phyloP scores from a whole-genome alignment of 2,888 invertebrate species.

The Drosophila fulvimacula region DNA sequence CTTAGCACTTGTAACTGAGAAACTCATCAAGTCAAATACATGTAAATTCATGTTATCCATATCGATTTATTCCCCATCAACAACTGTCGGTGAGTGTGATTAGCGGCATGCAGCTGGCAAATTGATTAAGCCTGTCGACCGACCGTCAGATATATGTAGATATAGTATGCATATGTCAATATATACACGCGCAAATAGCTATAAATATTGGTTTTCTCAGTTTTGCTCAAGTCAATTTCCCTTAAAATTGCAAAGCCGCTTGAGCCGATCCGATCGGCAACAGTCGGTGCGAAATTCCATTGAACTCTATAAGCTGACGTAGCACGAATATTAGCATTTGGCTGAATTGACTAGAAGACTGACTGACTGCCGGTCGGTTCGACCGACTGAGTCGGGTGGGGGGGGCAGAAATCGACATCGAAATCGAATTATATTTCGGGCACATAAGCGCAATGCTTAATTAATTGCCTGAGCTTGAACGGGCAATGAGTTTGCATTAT shows the following conservation, averaged over 20 bases:
- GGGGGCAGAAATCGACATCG: constrained; percentile 27
- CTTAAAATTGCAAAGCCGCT: constrained; percentile 9
- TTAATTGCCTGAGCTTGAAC: constrained; percentile 62
- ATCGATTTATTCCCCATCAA: constrained; percentile 23
- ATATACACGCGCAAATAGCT: constrained; percentile 1
- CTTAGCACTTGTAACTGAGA: constrained; percentile 45
- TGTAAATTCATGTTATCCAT: constrained; percentile 37
- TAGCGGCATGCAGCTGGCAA: constrained; percentile 52
- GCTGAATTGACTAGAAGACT: constrained; percentile 21
- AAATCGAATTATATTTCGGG: constrained; percentile 65
- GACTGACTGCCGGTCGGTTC: neutral
- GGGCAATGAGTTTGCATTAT: constrained; percentile 74
- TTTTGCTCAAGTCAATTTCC: constrained; percentile 54
- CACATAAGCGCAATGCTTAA: constrained; percentile 61
- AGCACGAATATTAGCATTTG: constrained; percentile 31
- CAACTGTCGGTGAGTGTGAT: constrained; percentile 38
- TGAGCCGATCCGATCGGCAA: constrained; percentile 2
- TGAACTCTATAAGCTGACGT: constrained; percentile 73
- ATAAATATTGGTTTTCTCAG: constrained; percentile 26
- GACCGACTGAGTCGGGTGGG: constrained; percentile 25
- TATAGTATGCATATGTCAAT: neutral
- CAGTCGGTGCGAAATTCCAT: constrained; percentile 45
- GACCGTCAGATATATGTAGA: constrained; percentile 4
- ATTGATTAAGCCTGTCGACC: constrained; percentile 46
- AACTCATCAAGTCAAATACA: constrained; percentile 50